Evolutionary conservation across 2,797 vertebrate genomes (phyloP).

Genomic region (Lepus townsendii): DNA sequence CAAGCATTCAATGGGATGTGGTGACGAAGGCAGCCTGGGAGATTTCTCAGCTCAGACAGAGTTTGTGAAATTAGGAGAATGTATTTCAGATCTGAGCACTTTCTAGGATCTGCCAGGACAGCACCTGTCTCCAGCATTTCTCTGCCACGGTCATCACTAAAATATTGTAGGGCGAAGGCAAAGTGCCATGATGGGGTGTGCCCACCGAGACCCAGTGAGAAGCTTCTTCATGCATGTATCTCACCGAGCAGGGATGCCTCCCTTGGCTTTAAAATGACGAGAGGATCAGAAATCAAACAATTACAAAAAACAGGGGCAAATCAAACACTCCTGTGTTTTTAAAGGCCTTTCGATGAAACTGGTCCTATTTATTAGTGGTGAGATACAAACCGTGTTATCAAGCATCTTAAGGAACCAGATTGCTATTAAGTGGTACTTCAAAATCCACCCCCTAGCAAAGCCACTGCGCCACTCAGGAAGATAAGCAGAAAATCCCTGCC

Average conservation of each 20-base stretch:
- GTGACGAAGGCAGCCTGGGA: not conserved
- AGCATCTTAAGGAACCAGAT: constrained; percentile 87
- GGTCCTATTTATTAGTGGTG: constrained; percentile 84
- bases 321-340: constrained; percentile 57
- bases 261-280: constrained; percentile 49
- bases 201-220: fast-evolving
- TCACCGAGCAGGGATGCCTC: not conserved
- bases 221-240: not conserved
- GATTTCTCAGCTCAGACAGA: constrained; percentile 36
- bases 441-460: constrained; percentile 86
- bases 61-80: not conserved
- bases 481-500: constrained; percentile 87
- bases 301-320: not conserved
- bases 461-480: constrained; percentile 80
- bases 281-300: not conserved
- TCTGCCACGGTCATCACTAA: not conserved
- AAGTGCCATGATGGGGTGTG: fast-evolving
- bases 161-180: not conserved
- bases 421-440: constrained; percentile 88
- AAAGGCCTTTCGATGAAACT: constrained; percentile 75
- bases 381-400: constrained; percentile 86
- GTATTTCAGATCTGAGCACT: not conserved
- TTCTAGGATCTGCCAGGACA: constrained; percentile 28
- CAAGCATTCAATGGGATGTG: constrained; percentile 56
- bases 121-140: not conserved